phyloP scores from a whole-genome alignment of 2,113 vertebrate species.

The Semnornis frantzii region DNA sequence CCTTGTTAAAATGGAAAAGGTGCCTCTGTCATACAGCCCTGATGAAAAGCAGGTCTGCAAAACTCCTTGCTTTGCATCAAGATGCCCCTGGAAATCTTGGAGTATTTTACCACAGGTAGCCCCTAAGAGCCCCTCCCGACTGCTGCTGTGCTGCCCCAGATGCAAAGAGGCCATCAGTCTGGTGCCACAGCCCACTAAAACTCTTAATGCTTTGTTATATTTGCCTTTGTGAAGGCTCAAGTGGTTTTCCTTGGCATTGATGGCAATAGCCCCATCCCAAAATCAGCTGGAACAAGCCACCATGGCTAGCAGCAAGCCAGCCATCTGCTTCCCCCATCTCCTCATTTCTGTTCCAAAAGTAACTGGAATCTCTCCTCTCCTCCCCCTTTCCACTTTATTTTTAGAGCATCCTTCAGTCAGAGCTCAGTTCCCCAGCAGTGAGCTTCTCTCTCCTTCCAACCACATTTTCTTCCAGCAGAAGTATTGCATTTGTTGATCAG shows the following conservation, averaged over 20 bases:
- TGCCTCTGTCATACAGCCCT: not conserved
- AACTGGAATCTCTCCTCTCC: not conserved
- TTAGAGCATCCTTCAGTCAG: not conserved
- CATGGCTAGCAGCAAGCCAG: not conserved
- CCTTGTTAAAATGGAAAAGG: not conserved
- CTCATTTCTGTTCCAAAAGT: not conserved
- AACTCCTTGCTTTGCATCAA: not conserved
- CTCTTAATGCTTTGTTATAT: not conserved
- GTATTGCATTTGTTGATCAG: not conserved
- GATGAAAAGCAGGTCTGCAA: not conserved
- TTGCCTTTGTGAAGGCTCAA: not conserved
- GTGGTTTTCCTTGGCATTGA: not conserved
- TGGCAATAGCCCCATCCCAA: not conserved
- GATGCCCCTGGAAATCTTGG: not conserved
- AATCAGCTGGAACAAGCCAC: not conserved
- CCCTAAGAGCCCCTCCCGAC: not conserved
- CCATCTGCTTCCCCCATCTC: constrained; percentile 48
- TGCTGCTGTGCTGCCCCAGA: not conserved
- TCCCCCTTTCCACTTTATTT: constrained; percentile 3
- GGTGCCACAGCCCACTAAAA: not conserved
- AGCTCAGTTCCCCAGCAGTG: not conserved
- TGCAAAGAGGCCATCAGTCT: not conserved
- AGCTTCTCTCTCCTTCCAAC: not conserved
- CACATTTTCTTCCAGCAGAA: not conserved
- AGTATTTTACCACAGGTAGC: not conserved